Conservation (phyloP, 2,888 invertebrate genomes). For the Pharmacophagus antenor region DNA sequence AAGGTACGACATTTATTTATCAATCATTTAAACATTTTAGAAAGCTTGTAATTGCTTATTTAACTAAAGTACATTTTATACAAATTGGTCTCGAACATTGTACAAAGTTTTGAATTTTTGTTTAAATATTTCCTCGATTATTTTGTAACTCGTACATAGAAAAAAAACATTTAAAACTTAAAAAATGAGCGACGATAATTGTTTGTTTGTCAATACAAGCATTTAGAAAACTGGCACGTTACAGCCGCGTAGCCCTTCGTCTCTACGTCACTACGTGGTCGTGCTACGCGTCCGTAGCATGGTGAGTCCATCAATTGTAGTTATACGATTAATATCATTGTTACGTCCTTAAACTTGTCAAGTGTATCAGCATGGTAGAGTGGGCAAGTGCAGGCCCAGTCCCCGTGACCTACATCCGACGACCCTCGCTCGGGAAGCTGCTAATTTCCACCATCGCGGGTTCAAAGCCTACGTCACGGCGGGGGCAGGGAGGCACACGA, state of each 20-base stretch:
- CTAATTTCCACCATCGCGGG: slow-evolving; percentile 77
- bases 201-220: no score
- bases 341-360: slow-evolving; percentile 79
- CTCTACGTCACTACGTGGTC: slow-evolving; percentile 13
- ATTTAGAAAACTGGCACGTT: slow-evolving; percentile 11
- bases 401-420: slow-evolving; percentile 79
- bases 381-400: slow-evolving; percentile 77
- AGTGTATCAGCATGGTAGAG: slow-evolving; percentile 71
- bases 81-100: no score
- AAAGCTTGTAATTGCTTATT: no score
- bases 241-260: slow-evolving; percentile 19
- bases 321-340: slow-evolving; percentile 56
- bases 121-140: no score
- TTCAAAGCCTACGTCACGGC: slow-evolving; percentile 66
- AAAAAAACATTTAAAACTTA: no score
- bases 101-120: no score
- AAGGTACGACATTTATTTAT: no score
- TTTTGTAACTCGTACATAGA: no score
- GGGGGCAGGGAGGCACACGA: slow-evolving; percentile 55
- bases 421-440: slow-evolving; percentile 81
- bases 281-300: slow-evolving; percentile 40
- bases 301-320: slow-evolving; percentile 29
- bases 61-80: no score
- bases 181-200: no score
- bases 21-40: no score